Evolutionary conservation across 2,113 vertebrate genomes (phyloP), one percentile per base, ranked within the genome.

Genomic region (Aldabrachelys gigantea): DNA sequence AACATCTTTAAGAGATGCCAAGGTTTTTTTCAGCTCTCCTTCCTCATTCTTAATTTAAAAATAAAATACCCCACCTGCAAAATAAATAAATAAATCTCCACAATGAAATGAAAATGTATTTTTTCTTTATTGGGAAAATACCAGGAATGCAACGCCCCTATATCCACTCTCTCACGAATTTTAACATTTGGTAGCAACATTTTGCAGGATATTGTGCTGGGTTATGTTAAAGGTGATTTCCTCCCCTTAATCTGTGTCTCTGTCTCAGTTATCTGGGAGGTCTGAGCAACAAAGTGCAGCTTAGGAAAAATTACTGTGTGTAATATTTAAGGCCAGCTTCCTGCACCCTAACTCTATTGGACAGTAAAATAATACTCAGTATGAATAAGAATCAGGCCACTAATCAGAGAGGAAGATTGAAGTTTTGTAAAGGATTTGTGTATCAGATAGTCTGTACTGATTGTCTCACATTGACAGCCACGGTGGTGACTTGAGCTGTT

Each of bases 381-480:
- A 31, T 0, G 3, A 47, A 2, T 83, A 57, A 89, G 27, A 92
- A 91, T 90, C 56, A 69, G 9, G 7, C 89, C 27, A 5, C 83
- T 59, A 76, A 47, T 65, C 13, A 0, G 6, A 91, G 72, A 89
- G 24, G 29, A 56, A 56, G 1, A n/a, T 35, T 93, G 4, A 27
- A 59, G 8, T 87, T 95, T 88, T 5, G 2, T 11, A 91, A 82
- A 1, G 0, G 19, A 91, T 78, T 24, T 27, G 75, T 92, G 79
- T 81, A 10, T 65, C 29, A 41, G 53, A 82, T 94, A 11, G 6
- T 47, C 75, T 78, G 13, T 47, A 78, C 24, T 29, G 57, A 88
- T 95, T 91, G 47, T 50, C 38, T 80, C 82, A 80, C 91, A 56
- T 88, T 90, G 92, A 75, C 50, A 88, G 79, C 31, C 72, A n/a